These are phyloP conservation scores for Malurus melanocephalus DNA, from an alignment of 2,113 vertebrate species.

Conservation along the genomic window DNA sequence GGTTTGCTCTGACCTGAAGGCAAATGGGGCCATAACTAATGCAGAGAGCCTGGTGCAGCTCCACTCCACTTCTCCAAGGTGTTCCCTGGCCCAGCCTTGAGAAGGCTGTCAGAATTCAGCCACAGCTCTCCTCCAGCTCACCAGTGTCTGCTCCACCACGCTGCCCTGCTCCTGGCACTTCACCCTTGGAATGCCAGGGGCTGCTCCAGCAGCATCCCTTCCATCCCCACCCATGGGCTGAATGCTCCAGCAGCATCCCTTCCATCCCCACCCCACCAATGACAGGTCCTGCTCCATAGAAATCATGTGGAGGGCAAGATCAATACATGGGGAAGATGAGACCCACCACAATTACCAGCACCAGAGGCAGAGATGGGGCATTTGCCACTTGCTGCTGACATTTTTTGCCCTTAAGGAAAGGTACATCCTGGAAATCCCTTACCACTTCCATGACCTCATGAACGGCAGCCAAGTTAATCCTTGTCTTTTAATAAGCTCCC, in stretches of 20 bases:
- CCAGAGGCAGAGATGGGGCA: background rate
- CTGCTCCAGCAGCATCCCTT: background rate
- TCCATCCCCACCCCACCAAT: accelerated
- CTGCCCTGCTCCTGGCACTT: background rate
- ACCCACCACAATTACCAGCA: background rate
- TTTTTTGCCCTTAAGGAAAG: background rate
- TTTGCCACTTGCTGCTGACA: background rate
- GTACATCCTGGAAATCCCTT: constrained; percentile 22
- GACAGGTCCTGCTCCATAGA: background rate
- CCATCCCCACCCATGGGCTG: accelerated
- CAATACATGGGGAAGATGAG: accelerated
- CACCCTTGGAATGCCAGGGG: background rate
- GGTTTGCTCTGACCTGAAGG: background rate
- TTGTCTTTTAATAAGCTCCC: constrained; percentile 35
- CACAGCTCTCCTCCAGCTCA: background rate
- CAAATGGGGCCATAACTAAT: background rate
- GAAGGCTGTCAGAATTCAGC: accelerated
- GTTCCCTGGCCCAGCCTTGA: background rate
- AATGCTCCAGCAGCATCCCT: background rate
- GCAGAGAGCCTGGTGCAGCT: background rate
- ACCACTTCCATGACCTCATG: background rate
- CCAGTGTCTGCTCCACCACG: background rate
- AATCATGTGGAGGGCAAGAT: accelerated
- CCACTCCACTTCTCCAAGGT: background rate
- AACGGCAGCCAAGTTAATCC: constrained; percentile 16